Conservation (phyloP, 2,113 vertebrate species). For the Amphilophus citrinellus region DNA sequence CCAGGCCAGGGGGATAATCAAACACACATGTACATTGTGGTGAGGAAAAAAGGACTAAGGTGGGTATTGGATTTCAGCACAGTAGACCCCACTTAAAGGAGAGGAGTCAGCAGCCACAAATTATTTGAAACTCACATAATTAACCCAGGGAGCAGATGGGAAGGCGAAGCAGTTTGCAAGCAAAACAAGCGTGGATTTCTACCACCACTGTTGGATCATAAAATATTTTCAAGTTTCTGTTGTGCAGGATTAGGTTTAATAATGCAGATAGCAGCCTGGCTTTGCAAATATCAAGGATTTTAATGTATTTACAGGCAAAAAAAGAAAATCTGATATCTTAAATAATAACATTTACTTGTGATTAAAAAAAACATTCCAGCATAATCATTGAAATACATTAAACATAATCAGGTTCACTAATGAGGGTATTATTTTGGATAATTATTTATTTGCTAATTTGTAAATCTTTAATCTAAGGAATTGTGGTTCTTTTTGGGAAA, state of each 20-base stretch:
- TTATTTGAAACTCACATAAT: constrained; percentile 58
- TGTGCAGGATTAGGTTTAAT: neutral
- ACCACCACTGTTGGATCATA: constrained; percentile 21
- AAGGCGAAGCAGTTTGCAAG: constrained; percentile 42
- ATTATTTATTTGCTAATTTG: constrained; percentile 16
- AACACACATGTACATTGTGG: constrained; percentile 42
- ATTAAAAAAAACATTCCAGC: neutral
- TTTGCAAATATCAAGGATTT: neutral
- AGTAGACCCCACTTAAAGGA: constrained; percentile 51
- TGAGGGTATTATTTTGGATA: neutral
- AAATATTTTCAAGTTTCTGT: constrained; percentile 9
- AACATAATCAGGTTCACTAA: neutral
- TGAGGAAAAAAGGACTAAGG: constrained; percentile 20
- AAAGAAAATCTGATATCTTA: neutral
- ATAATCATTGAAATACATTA: neutral
- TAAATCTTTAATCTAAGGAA: neutral
- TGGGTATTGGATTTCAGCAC: constrained; percentile 59
- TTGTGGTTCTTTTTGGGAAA: neutral
- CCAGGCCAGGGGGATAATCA: constrained; percentile 54
- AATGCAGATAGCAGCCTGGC: neutral
- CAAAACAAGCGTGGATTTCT: constrained; percentile 38
- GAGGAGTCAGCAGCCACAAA: constrained; percentile 51
- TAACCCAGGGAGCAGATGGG: constrained; percentile 38
- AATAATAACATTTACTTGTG: neutral
- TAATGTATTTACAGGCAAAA: neutral